phyloP scores from a whole-genome alignment of 1,140 invertebrate genomes.

The Bradynema listronoti region DNA sequence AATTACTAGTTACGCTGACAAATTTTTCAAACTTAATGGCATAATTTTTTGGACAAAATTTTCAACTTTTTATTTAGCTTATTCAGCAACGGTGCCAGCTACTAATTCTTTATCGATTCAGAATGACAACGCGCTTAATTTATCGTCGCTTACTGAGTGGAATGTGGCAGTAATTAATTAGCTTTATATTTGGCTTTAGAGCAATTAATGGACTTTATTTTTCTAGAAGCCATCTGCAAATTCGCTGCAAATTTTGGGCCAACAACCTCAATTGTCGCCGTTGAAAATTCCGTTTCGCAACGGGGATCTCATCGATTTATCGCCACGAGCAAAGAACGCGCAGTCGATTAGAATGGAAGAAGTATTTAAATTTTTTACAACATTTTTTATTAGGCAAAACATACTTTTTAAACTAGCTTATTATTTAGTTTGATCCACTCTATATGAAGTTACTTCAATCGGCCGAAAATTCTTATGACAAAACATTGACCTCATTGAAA shows the following conservation, averaged over 20 bases:
- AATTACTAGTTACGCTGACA: not conserved
- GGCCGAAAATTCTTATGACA: conserved; percentile 4
- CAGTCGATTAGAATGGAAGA: conserved; percentile 24
- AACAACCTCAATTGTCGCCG: no score
- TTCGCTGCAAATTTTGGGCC: no score
- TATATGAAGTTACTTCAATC: conserved; percentile 16
- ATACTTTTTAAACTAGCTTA: not conserved
- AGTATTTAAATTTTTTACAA: not conserved
- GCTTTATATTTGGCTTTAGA: no score
- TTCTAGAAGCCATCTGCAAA: no score
- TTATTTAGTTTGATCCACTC: conserved; percentile 31
- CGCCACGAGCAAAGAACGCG: conserved; percentile 11
- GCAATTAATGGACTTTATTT: no score
- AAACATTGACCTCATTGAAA: not conserved
- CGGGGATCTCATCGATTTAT: conserved; percentile 34
- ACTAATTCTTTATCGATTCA: not conserved
- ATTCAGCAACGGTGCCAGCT: no score
- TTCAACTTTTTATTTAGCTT: not conserved
- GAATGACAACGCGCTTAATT: not conserved
- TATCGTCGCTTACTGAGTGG: not conserved
- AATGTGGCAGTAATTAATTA: no score
- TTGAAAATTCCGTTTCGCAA: conserved; percentile 30
- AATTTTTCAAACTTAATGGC: not conserved
- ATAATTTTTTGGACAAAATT: not conserved
- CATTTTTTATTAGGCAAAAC: conserved; percentile 2